Evolutionary conservation across 2,888 invertebrate species (phyloP), one percentile per base, ranked within the genome.

Genomic region (Limenitis camilla): DNA sequence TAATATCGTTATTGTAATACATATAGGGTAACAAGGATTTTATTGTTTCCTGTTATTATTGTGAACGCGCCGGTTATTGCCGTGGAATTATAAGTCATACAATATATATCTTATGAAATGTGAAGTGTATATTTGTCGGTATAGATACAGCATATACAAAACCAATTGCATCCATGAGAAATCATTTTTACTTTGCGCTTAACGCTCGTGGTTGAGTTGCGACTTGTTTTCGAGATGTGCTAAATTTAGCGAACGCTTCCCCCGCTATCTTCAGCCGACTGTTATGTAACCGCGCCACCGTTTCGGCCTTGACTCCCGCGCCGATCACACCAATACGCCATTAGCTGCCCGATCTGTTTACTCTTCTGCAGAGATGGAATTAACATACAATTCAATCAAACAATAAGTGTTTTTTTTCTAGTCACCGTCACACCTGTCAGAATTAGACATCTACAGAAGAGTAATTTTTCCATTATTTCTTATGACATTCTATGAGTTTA

Each of bases 271-370:
- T 62, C 62, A 59, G 61, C 62, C 63, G 57, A 61, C 63, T 65
- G 72, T 87, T 86, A 85, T 66, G 76, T 87, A 86, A 87, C 72
- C 76, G 74, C 76, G 76, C 77, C 75, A 76, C 74, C 64, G 58
- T 62, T 73, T 49, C 65, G 86, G 85, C 87, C 87, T 87, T 87
- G 87, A 87, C 86, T 87, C 87, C 84, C 81, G 86, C 86, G 84
- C 84, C 70, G 76, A 67, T 69, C 55, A 54, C 59, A 53, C 49
- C 46, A 53, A 40, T 45, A 52, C 56, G 52, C 55, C 55, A 60
- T 59, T 60, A 49, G 56, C 58, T 50, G 45, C 42, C 40, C 36
- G 55, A 58, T 57, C 29, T 47, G 42, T 46, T 40, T 10, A 40
- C 45, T 47, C 33, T 45, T 39, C 40, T 54, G 43, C 41, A 41